These are phyloP conservation scores for Sebastes goodei DNA, from an alignment of 2,797 vertebrate genomes.

Conservation along the genomic window DNA sequence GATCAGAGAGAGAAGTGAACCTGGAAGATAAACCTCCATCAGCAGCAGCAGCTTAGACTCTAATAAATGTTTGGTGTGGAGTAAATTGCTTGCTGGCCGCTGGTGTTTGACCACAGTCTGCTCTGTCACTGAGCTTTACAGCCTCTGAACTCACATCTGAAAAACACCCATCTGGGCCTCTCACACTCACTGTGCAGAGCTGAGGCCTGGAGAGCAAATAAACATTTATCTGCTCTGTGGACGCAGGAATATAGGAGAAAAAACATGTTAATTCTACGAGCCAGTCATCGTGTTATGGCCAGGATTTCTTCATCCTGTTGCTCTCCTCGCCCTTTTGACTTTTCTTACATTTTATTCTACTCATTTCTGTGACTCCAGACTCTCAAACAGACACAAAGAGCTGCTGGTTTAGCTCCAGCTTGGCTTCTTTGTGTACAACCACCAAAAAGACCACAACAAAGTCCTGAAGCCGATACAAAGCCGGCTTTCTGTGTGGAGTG, in stretches of 20 bases:
- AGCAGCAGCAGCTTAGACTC: conserved; percentile 58
- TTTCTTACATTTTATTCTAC: background rate
- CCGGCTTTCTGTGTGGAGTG: background rate
- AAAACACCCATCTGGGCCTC: conserved; percentile 47
- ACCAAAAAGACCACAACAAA: background rate
- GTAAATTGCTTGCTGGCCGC: conserved; percentile 69
- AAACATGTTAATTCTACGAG: conserved; percentile 55
- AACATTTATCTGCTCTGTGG: conserved; percentile 57
- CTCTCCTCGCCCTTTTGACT: background rate
- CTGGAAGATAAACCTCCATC: conserved; percentile 59
- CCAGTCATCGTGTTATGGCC: conserved; percentile 35
- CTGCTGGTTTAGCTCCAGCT: conserved; percentile 21
- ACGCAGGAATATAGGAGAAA: conserved; percentile 19
- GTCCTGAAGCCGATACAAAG: conserved; percentile 1
- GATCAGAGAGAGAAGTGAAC: conserved; percentile 40
- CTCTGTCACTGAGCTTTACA: conserved; percentile 70
- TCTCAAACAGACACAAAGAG: background rate
- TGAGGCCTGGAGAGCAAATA: conserved; percentile 64
- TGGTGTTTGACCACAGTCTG: conserved; percentile 65
- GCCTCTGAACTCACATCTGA: conserved; percentile 69
- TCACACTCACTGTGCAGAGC: conserved; percentile 32
- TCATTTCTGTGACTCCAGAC: background rate
- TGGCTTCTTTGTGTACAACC: background rate
- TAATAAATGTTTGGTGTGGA: conserved; percentile 76
- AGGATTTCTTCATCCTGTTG: background rate